Evolutionary conservation across 2,888 invertebrate genomes (phyloP).

Genomic region (Drosophila barbarae): DNA sequence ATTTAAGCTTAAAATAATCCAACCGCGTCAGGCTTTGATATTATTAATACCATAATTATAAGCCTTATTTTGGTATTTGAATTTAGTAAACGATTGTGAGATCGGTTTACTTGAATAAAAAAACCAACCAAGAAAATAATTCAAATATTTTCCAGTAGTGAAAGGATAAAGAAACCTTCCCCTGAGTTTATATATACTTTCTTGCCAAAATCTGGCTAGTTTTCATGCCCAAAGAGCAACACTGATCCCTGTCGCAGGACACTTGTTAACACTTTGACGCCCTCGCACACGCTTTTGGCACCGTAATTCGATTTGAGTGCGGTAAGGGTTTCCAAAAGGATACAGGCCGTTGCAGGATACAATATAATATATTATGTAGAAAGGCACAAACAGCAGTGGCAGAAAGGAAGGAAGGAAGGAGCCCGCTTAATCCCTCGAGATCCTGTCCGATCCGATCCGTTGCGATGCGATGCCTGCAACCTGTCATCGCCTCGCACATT

Average conservation of each 20-base stretch:
- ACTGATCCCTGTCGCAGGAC: constrained; percentile 53
- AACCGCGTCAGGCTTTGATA: not conserved
- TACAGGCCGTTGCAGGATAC: not conserved
- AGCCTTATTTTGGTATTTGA: not conserved
- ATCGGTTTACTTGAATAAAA: no score
- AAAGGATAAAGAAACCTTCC: not conserved
- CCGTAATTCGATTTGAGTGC: constrained; percentile 60
- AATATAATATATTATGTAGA: not conserved
- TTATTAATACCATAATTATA: not conserved
- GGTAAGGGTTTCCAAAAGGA: constrained; percentile 13
- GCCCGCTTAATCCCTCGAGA: constrained; percentile 57
- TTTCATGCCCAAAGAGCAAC: not conserved
- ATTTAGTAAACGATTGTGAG: not conserved
- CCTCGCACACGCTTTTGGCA: constrained; percentile 63
- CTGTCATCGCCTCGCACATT: constrained; percentile 60
- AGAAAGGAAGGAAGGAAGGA: constrained; percentile 24
- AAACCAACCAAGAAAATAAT: not conserved
- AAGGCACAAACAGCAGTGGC: constrained; percentile 12
- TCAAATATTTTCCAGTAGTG: no score
- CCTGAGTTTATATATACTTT: not conserved
- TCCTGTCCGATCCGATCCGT: constrained; percentile 19
- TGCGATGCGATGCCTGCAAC: constrained; percentile 24
- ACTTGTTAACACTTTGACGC: constrained; percentile 77
- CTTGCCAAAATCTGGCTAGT: not conserved
- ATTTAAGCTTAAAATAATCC: constrained; percentile 10